Base-by-base conservation (phyloP, 2,888 invertebrate genomes). In the Liopterus haemorrhoidalis region DNA sequence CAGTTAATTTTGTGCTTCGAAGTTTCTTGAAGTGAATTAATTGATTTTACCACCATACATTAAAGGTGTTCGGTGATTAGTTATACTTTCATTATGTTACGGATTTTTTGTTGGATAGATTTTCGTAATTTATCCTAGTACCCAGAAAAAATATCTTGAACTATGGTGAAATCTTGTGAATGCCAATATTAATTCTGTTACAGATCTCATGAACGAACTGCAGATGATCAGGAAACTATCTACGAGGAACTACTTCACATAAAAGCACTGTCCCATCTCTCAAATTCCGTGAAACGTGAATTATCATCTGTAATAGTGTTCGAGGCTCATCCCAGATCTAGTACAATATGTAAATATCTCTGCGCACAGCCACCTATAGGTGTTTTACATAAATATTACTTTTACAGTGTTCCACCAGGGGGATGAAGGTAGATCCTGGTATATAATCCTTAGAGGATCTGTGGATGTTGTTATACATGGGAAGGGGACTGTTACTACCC, bases 391-490 rank as follows among this genome's bases (percentile, higher is more conserved):
- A 5, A 9, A n/a, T 36, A 5, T 16, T 16, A 24, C 54, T 52
- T 41, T 64, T 65, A 27, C 65, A 85, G 85, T 86, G 64, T 86
- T 86, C 66, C 83, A 83, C 66, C 85, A 89, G 71, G 88, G 89
- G 33, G 87, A 88, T 65, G 84, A 85, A 64, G 88, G 87, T 35
- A 77, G 81, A 55, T 85, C 84, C 31, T 89, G 88, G 88, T 89
- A 86, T 67, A 85, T 89, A 52, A 79, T 89, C 53, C 73, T 88
- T 42, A 78, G 82, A 59, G 89, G 88, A 31, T 85, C 85, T 4
- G 88, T 89, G 31, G 85, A 87, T 64, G 88, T 89, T 45, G 83
- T 83, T 53, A 87, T 88, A 55, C 82, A 85, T 64, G 87, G 86
- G 49, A 88, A 88, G 72, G 88, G 88, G 35, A 79, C 83, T 9